A percentile compares a stretch with the other conserved stretches of the same genome.
Evolutionary conservation across 35 echinoderm and acorn worm genomes (phyloP).

Genomic region (Lytechinus pictus): DNA sequence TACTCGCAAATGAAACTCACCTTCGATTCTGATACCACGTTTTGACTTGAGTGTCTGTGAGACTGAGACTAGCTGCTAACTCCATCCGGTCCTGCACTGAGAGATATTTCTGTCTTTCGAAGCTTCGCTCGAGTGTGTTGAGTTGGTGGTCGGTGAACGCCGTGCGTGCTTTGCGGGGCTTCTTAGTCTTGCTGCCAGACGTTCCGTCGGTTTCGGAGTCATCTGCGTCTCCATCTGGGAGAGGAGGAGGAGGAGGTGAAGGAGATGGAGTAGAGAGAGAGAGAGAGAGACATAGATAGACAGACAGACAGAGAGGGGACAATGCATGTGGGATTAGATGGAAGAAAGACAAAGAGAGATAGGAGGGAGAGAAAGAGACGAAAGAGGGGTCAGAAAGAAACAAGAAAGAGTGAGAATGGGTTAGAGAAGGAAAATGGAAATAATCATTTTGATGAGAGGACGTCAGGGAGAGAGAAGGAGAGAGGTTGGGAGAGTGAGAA

Average conservation of each 20-base stretch:
- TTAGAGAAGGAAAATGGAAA: too few species aligned
- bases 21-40: slow-evolving; percentile 99
- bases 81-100: slow-evolving; percentile 98
- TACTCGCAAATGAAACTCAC: slow-evolving; percentile 39
- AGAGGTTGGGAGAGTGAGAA: too few species aligned
- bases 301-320: not conserved
- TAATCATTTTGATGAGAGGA: too few species aligned
- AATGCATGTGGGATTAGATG: not conserved
- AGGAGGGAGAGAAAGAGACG: not conserved
- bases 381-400: not conserved
- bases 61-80: slow-evolving; percentile 84
- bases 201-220: slow-evolving; percentile 4
- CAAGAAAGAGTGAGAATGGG: too few species aligned
- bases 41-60: slow-evolving; percentile 99
- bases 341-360: not conserved
- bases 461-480: too few species aligned
- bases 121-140: slow-evolving; percentile 95
- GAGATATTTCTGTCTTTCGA: slow-evolving; percentile 96
- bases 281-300: not conserved
- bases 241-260: not conserved
- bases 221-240: slow-evolving; percentile 13
- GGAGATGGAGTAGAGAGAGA: too few species aligned
- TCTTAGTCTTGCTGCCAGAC: slow-evolving; percentile 75
- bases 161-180: slow-evolving; percentile 90
- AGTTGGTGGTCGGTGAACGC: slow-evolving; percentile 98